Evolutionary conservation across 2,113 vertebrate genomes (phyloP), one percentile per base, ranked within the genome.

Genomic region (Actenoides hombroni): DNA sequence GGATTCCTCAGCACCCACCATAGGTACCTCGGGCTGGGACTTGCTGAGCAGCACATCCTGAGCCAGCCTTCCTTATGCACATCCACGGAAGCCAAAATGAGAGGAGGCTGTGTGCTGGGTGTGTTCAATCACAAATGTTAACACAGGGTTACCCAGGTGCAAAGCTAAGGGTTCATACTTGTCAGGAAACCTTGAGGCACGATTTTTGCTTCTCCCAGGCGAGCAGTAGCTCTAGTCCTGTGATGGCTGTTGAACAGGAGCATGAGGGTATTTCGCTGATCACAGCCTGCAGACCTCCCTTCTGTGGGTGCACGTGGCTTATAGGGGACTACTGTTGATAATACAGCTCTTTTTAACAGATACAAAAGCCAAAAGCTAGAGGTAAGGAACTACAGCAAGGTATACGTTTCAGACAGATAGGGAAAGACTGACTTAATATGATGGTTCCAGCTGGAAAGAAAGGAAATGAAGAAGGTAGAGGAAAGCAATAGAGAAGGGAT

Each of bases 31-130:
- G 11, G 84, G 5, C 92, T 91, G 94, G 94, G 90, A 60, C 76
- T 88, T 82, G 93, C 80, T 87, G 25, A 84, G 76, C 70, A 86
- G 96, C 97, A 95, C 93, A 90, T 91, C 96, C 94, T 79, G 85
- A 71, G 71, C 82, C 94, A 88, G 77, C 79, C 40, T 59, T 86
- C 94, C 74, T 59, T 70, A 68, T 31, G n/a, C 19, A 17, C 70
- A n/a, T 59, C 80, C 51, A 70, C 5, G 3, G 61, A 95, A 87
- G 81, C 83, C 78, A 16, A 87, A 85, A n/a, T 20, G 77, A 94
- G 80, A 78, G 48, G 13, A 81, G 42, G 40, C 39, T 7, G 23
- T 2, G 35, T 51, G 33, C 56, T 37, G 11, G 70, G 51, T 46
- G 16, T 59, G 59, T 13, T 21, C 39, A 37, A 60, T 46, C 64